A percentile compares a stretch with the other conserved stretches of the same genome.
Evolutionary conservation across 2,113 vertebrate genomes (phyloP).

Genomic region (Thunnus maccoyii): DNA sequence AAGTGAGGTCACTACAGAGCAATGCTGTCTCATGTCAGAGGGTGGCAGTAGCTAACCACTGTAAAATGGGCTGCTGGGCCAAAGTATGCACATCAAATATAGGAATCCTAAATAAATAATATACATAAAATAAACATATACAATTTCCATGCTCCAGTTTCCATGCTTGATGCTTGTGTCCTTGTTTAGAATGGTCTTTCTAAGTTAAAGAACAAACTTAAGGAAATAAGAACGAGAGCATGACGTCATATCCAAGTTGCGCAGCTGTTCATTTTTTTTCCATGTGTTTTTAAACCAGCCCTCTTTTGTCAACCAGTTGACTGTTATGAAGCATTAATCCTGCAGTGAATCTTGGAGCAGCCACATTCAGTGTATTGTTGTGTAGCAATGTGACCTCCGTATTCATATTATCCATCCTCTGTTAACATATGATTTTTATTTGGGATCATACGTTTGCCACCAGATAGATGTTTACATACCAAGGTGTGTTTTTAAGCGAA

Average conservation of each 20-base stretch:
- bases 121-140: too few species aligned
- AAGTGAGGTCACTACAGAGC: not conserved
- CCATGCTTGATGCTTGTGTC: too few species aligned
- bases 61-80: not conserved
- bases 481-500: not conserved
- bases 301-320: not conserved
- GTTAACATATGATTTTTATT: not conserved
- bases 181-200: too few species aligned
- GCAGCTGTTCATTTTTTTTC: not conserved
- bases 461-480: not conserved
- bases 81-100: not conserved
- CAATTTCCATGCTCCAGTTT: too few species aligned
- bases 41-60: constrained; percentile 45
- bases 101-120: not conserved
- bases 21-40: constrained; percentile 39
- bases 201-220: too few species aligned
- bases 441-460: not conserved
- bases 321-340: not conserved
- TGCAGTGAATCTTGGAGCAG: not conserved
- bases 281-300: not conserved
- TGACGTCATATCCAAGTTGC: not conserved
- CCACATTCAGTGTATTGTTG: not conserved
- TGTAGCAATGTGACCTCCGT: not conserved
- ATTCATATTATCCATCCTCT: not conserved
- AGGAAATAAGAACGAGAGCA: not conserved